These are phyloP conservation scores for Brachionus calyciflorus DNA, from an alignment of 1,140 invertebrate genomes.

Conservation along the genomic window DNA sequence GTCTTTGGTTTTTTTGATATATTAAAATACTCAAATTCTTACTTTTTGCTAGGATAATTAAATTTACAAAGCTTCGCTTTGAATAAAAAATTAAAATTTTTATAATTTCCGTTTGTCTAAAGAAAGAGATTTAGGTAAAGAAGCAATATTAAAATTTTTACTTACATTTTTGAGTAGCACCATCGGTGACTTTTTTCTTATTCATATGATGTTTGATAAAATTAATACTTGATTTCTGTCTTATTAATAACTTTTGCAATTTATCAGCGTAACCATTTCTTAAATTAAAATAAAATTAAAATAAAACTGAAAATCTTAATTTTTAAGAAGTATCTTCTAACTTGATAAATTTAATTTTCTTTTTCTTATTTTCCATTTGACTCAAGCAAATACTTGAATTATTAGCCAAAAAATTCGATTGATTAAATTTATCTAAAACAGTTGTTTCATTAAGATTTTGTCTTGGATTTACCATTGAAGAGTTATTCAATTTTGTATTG, in stretches of 20 bases:
- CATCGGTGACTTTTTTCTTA: background rate
- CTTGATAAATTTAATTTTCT: slow-evolving; percentile 24
- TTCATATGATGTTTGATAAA: slow-evolving; percentile 40
- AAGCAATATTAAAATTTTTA: background rate
- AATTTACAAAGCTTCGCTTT: too few relatives aligned
- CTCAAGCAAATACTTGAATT: background rate
- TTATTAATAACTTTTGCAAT: slow-evolving; percentile 6
- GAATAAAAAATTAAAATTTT: too few relatives aligned
- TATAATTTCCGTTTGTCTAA: too few relatives aligned
- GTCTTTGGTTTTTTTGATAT: too few relatives aligned
- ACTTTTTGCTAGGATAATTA: too few relatives aligned
- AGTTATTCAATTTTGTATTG: background rate
- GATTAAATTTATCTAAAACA: background rate
- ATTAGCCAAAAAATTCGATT: slow-evolving; percentile 14
- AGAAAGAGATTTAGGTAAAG: too few relatives aligned
- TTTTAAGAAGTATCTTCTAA: background rate
- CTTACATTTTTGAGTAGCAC: slow-evolving; percentile 8
- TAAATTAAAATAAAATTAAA: background rate
- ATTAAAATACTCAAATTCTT: too few relatives aligned
- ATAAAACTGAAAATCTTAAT: background rate
- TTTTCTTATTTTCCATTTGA: slow-evolving; percentile 27
- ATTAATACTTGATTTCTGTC: slow-evolving; percentile 36
- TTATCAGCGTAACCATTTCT: slow-evolving; percentile 37
- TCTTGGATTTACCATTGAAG: too few relatives aligned
- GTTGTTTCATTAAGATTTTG: background rate